Evolutionary conservation across 2,888 invertebrate species (phyloP).

Genomic region (Drosophila pseudotakahashii): DNA sequence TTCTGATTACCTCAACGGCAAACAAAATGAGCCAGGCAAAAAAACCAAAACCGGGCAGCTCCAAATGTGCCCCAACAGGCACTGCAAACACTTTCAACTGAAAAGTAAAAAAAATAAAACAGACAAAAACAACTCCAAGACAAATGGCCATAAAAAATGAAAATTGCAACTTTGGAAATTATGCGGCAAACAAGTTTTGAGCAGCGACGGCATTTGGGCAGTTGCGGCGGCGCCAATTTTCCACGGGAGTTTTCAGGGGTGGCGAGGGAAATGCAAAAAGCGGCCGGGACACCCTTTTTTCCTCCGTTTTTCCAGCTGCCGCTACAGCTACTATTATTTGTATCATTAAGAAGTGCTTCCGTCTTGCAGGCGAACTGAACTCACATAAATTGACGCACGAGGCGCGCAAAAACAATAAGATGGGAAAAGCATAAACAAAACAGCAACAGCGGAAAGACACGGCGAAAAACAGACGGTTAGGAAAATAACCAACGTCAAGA

Average conservation of each 20-base stretch:
- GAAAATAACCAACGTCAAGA: conserved; percentile 25
- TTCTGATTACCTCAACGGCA: conserved; percentile 62
- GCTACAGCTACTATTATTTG: conserved; percentile 50
- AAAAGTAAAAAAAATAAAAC: conserved; percentile 14
- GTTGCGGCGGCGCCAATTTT: conserved; percentile 38
- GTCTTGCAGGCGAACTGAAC: conserved; percentile 47
- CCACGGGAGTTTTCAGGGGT: conserved; percentile 23
- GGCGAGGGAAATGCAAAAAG: conserved; percentile 15
- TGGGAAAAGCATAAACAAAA: conserved; percentile 62
- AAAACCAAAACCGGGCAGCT: conserved; percentile 37
- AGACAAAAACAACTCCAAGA: conserved; percentile 28
- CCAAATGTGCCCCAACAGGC: conserved; percentile 37
- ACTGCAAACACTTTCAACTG: conserved; percentile 46
- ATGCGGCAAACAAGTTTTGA: conserved; percentile 69
- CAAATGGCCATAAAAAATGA: conserved; percentile 65
- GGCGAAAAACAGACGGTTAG: conserved; percentile 16
- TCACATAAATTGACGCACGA: conserved; percentile 68
- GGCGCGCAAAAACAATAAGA: conserved; percentile 57
- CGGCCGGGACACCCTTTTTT: conserved; percentile 55
- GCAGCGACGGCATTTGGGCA: conserved; percentile 27
- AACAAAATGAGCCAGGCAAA: conserved; percentile 12
- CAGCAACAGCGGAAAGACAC: conserved; percentile 30
- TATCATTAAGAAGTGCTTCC: conserved; percentile 69
- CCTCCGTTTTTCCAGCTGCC: conserved; percentile 38
- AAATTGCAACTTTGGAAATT: conserved; percentile 75